Conservation (phyloP, 2,797 vertebrate genomes). For the Graptemys geographica region DNA sequence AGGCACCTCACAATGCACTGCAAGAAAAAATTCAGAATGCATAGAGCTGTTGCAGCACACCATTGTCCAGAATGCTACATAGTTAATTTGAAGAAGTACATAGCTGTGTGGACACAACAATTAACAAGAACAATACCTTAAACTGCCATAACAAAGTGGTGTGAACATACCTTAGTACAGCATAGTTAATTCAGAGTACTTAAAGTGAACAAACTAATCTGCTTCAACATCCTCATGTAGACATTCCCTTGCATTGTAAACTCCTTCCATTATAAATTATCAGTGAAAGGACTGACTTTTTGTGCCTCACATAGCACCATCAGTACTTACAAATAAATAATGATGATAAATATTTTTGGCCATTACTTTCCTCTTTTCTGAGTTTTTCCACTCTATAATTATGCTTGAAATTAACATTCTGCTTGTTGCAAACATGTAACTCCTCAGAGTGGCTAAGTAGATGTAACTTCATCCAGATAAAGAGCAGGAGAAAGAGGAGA, state of each 20-base stretch:
- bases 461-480: background rate
- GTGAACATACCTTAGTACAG: rapidly evolving
- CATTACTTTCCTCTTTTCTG: background rate
- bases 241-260: background rate
- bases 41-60: background rate
- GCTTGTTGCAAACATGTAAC: background rate
- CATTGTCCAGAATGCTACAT: background rate
- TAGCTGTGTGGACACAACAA: background rate
- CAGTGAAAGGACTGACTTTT: background rate
- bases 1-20: background rate
- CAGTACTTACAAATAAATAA: background rate
- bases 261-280: background rate
- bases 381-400: background rate
- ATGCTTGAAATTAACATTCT: background rate
- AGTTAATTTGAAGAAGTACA: background rate
- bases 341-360: background rate
- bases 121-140: background rate
- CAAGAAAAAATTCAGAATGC: background rate
- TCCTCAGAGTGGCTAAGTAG: background rate
- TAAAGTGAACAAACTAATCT: background rate
- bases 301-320: background rate
- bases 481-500: background rate
- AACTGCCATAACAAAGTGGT: background rate
- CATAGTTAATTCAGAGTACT: background rate
- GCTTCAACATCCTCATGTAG: background rate